Base-by-base conservation (phyloP, 1,140 invertebrate genomes). In the Diprion similis region DNA sequence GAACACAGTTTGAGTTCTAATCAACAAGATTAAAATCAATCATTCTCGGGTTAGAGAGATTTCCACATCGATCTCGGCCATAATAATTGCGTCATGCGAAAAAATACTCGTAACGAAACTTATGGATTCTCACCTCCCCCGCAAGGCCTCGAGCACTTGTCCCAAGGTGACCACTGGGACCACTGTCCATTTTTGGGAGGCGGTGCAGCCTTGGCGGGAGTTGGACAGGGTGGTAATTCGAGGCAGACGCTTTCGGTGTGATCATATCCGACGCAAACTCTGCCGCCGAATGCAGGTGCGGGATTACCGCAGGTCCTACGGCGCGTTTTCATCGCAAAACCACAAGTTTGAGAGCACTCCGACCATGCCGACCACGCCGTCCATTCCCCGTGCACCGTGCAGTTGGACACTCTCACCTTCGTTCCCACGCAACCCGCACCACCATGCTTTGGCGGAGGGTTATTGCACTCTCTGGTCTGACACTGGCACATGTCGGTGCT, bases 341-440 rank as follows among this genome's bases (percentile, higher is more conserved):
- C 94, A 71, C 92, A 94, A 17, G 91, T 93, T 48, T 92, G 90
- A 72, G 94, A 93, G 81, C 96, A 98, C 10, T 92, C 92, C 2
- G 95, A 97, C 95, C 95, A 98, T 0, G 91, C 89, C 0, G 95
- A 95, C 96, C 96, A 98, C 2, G 90, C 86, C 0, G 95, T 95
- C 96, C 96, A 98, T 2, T 92, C 93, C 10, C 96, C 96, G 83
- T 97, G 93, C 64, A 94, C 91, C 0, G 94, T 95, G 81, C 94
- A 95, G 82, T 95, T 95, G 7, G 90, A 89, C 19, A 95, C 94
- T 13, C 90, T 89, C 72, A 94, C 80, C 8, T 76, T 79, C 10
- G 82, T 83, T 78, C 93, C 93, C 45, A 86, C 79, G 79, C 94
- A 95, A 15, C 67, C 47, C 11, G 86, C 83, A 4, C 97, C 97